Evolutionary conservation across 2,113 vertebrate genomes (phyloP).

Genomic region (Anarhynchus alexandrinus): DNA sequence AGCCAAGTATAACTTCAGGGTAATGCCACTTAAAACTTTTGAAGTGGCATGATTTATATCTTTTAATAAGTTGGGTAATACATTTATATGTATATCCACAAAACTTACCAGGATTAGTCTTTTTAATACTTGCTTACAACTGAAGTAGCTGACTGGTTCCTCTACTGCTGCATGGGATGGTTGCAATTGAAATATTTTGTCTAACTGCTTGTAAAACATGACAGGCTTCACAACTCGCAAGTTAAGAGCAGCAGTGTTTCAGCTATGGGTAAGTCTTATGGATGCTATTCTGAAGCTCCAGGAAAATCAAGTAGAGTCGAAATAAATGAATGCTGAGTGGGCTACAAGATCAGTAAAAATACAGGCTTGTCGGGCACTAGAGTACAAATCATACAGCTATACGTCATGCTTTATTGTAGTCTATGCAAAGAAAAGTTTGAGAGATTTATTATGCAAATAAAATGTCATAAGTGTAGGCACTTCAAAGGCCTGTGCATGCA

Average conservation of each 20-base stretch:
- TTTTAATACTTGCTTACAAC: neutral
- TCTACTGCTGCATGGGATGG: neutral
- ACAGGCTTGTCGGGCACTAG: neutral
- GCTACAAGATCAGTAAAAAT: neutral
- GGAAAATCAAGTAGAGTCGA: neutral
- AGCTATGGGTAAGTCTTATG: neutral
- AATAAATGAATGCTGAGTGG: neutral
- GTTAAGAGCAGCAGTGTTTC: neutral
- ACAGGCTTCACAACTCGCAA: neutral
- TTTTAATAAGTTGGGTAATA: neutral
- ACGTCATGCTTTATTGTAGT: neutral
- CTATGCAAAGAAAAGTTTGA: neutral
- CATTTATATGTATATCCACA: neutral
- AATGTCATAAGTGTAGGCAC: neutral
- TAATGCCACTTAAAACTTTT: neutral
- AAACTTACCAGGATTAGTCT: neutral
- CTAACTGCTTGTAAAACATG: neutral
- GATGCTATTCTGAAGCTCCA: neutral
- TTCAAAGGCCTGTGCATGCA: neutral
- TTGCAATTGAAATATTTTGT: neutral
- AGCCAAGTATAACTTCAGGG: neutral
- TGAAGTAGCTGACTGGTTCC: neutral
- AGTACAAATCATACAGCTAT: neutral
- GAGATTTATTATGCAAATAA: slow-evolving; percentile 32
- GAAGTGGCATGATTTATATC: neutral